phyloP scores from a whole-genome alignment of 2,113 vertebrate genomes.

The Cricetomys ansorgei region DNA sequence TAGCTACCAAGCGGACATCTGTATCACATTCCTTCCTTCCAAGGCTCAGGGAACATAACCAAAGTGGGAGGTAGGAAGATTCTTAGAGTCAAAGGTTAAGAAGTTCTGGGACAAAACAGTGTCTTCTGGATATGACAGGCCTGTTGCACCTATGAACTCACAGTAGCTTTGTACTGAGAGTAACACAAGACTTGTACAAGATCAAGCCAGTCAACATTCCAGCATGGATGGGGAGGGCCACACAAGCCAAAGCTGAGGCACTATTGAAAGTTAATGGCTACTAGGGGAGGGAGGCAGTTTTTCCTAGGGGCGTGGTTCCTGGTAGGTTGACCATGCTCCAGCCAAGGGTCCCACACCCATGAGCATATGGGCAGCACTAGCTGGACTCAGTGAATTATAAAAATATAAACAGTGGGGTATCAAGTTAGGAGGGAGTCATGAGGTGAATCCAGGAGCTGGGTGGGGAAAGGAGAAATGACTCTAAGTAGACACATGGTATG shows the following conservation, averaged over 20 bases:
- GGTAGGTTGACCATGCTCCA: neutral
- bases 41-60: neutral
- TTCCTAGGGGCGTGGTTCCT: neutral
- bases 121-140: neutral
- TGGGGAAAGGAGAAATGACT: neutral
- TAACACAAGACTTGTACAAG: neutral
- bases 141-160: neutral
- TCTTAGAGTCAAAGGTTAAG: neutral
- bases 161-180: no score
- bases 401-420: neutral
- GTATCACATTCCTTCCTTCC: neutral
- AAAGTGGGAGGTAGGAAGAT: neutral
- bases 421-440: neutral
- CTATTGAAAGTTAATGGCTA: neutral
- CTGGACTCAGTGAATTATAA: neutral
- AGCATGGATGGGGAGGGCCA: neutral
- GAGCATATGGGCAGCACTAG: neutral
- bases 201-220: neutral
- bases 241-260: neutral
- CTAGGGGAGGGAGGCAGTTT: neutral
- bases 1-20: neutral
- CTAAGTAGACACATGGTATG: no score
- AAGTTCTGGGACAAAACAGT: neutral
- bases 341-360: neutral
- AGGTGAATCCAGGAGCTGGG: no score